phyloP scores from a whole-genome alignment of 1,140 invertebrate genomes.

The Calliphora vicina region DNA sequence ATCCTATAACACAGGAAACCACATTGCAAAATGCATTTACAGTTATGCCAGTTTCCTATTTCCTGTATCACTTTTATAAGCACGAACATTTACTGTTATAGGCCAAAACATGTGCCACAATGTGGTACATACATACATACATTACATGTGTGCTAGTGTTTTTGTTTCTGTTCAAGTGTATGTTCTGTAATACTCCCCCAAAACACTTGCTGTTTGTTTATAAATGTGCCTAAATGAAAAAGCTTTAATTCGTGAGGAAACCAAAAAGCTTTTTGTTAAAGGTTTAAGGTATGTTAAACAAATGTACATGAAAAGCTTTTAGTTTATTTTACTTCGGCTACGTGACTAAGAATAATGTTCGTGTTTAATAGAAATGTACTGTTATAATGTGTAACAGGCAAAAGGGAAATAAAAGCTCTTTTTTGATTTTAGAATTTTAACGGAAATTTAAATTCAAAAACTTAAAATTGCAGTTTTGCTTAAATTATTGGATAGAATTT shows the following conservation, averaged over 20 bases:
- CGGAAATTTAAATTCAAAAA: background rate
- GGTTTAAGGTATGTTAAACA: background rate
- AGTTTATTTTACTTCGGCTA: background rate
- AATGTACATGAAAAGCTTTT: background rate
- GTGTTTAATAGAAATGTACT: background rate
- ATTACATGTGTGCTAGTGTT: background rate
- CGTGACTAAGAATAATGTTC: background rate
- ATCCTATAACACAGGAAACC: background rate
- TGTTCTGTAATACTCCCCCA: background rate
- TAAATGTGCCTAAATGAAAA: background rate
- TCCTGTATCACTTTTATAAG: background rate
- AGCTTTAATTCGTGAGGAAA: too few species aligned
- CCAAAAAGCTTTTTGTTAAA: background rate
- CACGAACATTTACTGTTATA: too few species aligned
- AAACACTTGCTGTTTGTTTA: background rate
- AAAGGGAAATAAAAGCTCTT: background rate
- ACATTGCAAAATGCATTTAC: constrained; percentile 5
- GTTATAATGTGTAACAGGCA: background rate
- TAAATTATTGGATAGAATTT: background rate
- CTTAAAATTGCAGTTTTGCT: too few species aligned
- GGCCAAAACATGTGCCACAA: too few species aligned
- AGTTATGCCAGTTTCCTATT: constrained; percentile 9
- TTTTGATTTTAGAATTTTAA: background rate
- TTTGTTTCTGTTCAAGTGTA: background rate
- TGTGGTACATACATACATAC: background rate